Evolutionary conservation across 2,888 invertebrate species (phyloP).

Genomic region (Lasioglossum malachurum): DNA sequence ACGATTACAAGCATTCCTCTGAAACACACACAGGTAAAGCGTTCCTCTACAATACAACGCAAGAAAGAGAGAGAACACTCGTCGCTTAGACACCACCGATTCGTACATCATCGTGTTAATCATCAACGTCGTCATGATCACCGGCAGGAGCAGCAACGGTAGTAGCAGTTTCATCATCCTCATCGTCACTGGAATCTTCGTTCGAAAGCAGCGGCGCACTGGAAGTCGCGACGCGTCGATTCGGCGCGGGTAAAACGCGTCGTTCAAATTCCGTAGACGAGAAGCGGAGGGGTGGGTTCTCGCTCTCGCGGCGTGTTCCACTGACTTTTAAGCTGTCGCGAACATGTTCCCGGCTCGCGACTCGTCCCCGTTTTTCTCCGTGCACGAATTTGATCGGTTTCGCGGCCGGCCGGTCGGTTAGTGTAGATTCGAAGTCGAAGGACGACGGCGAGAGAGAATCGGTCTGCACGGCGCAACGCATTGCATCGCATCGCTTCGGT

Average conservation of each 20-base stretch:
- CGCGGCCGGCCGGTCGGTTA: background rate
- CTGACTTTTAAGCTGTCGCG: background rate
- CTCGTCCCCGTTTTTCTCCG: background rate
- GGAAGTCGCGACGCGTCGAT: constrained; percentile 27
- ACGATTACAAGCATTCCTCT: background rate
- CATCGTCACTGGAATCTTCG: constrained; percentile 2
- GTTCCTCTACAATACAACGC: background rate
- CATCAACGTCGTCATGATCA: constrained; percentile 8
- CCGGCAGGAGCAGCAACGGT: constrained; percentile 44
- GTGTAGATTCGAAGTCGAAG: background rate
- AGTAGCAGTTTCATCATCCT: background rate
- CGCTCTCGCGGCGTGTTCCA: background rate
- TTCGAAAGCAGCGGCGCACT: constrained; percentile 16
- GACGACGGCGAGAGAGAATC: constrained; percentile 24
- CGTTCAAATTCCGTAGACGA: constrained; percentile 6
- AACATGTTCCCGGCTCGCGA: background rate
- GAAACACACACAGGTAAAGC: background rate
- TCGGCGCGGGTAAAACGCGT: constrained; percentile 6
- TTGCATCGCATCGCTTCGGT: constrained; percentile 62
- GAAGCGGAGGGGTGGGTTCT: background rate
- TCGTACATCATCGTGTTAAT: background rate
- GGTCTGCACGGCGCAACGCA: constrained; percentile 27
- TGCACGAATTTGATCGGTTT: background rate
- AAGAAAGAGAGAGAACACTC: background rate
- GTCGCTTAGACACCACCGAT: background rate